Evolutionary conservation across 2,797 vertebrate genomes (phyloP).

Genomic region (Hozukius guyotensis): DNA sequence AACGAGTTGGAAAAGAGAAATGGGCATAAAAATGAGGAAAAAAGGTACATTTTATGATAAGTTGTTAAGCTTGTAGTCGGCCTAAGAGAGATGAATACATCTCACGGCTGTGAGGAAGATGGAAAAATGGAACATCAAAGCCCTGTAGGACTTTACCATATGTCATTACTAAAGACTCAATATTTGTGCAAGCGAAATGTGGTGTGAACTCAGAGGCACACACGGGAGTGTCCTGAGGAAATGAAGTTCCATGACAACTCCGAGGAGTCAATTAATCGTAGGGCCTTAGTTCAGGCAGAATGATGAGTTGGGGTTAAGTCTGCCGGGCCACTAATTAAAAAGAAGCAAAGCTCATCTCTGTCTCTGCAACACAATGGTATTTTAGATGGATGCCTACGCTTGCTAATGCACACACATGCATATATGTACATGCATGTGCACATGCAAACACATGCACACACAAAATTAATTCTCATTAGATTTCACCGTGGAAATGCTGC

Average conservation of each 20-base stretch:
- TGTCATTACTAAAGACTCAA: conserved; percentile 68
- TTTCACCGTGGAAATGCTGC: conserved; percentile 17
- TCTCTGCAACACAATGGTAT: conserved; percentile 45
- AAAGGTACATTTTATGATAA: conserved; percentile 48
- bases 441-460: not conserved
- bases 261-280: conserved; percentile 80
- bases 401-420: not conserved
- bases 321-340: conserved; percentile 82
- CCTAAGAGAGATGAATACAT: conserved; percentile 48
- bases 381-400: conserved; percentile 52
- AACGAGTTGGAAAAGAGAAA: conserved; percentile 47
- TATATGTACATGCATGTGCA: not conserved
- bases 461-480: conserved; percentile 39
- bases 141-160: conserved; percentile 46
- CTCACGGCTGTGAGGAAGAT: conserved; percentile 42
- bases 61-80: conserved; percentile 55
- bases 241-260: conserved; percentile 78
- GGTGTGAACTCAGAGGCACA: conserved; percentile 62
- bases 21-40: conserved; percentile 23
- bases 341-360: conserved; percentile 68
- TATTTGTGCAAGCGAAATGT: conserved; percentile 71
- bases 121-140: conserved; percentile 62
- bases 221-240: conserved; percentile 59
- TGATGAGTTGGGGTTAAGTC: conserved; percentile 81
- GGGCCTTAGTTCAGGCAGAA: conserved; percentile 70